Evolutionary conservation across 2,888 invertebrate genomes (phyloP), one percentile per base, ranked within the genome.

Genomic region (Pherbina coryleti): DNA sequence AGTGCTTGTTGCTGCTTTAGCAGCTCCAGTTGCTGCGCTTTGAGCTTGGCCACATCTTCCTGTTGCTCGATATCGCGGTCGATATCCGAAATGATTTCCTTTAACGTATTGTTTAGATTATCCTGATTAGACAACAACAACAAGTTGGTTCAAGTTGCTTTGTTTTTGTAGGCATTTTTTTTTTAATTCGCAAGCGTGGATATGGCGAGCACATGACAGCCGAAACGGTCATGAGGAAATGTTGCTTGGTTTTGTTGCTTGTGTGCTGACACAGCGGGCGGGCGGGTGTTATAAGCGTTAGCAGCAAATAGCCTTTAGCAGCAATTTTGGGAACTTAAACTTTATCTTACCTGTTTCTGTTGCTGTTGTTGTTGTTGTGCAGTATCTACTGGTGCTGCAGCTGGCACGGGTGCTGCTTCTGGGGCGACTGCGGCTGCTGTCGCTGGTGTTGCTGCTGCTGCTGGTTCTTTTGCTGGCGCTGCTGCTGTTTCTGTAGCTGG

Each of bases 21-120:
- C 3, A 86, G 77, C 49, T 83, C 80, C 5, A 84, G 77, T 73
- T 86, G 86, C 60, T 84, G 82, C 71, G 85, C 84, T 69, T 86
- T 86, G 0, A 86, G 81, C 31, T 82, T 79, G 0, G 84, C 78
- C 62, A 86, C 85, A 81, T 86, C 85, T 76, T 89, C 88, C 81
- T 92, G 91, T 66, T 90, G 91, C 82, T 90, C 91, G 37, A 91
- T 92, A 81, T 91, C 92, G 69, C 89, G 90, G 86, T 92, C 92
- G 84, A 92, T 91, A 88, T 92, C 92, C 44, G 91, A 92, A 82
- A 92, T 92, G 74, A 92, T 92, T 84, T 92, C 92, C 82, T 92
- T 92, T 75, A 92, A 87, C 19, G 91, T 91, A 83, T 91, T 92
- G 82, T 91, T 92, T 77, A 92, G 91, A 82, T 89, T 91, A 80